These are phyloP conservation scores for Latrodectus geometricus DNA, from an alignment of 1,140 invertebrate species.

Conservation along the genomic window DNA sequence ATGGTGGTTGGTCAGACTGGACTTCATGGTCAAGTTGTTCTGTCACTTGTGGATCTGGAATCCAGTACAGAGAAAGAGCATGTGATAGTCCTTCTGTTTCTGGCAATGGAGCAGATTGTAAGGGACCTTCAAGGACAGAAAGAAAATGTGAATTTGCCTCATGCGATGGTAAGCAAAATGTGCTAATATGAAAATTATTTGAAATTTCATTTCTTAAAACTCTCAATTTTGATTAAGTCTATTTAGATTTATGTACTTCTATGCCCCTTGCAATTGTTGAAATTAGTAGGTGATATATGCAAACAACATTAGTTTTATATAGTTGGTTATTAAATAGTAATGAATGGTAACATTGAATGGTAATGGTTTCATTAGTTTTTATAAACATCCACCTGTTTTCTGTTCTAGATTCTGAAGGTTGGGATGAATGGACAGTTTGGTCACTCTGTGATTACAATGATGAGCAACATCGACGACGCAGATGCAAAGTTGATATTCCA, in stretches of 20 bases:
- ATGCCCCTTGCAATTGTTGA: no score
- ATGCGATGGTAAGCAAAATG: conserved; percentile 70
- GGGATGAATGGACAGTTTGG: conserved; percentile 63
- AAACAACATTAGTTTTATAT: no score
- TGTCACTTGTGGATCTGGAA: conserved; percentile 81
- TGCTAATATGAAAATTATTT: not conserved
- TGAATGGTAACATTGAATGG: no score
- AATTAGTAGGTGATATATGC: no score
- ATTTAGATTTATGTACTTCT: no score
- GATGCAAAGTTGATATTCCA: conserved; percentile 73
- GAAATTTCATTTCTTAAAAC: not conserved
- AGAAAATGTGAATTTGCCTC: conserved; percentile 78
- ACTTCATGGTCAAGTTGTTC: conserved; percentile 82
- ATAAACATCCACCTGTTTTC: not conserved
- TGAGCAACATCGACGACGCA: conserved; percentile 76
- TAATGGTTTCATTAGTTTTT: no score
- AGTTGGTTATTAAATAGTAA: no score
- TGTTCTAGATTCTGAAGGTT: conserved; percentile 47
- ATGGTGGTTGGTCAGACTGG: conserved; percentile 80
- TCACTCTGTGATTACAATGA: conserved; percentile 68
- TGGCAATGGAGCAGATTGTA: conserved; percentile 72
- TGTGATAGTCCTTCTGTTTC: conserved; percentile 70
- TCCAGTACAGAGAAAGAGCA: conserved; percentile 76
- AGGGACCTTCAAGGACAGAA: conserved; percentile 75
- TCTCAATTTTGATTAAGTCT: no score